A percentile compares a stretch with the other conserved stretches of the same genome.
These are phyloP conservation scores for Onychomys arenicola DNA, from an alignment of 2,797 vertebrate genomes.

Conservation along the genomic window DNA sequence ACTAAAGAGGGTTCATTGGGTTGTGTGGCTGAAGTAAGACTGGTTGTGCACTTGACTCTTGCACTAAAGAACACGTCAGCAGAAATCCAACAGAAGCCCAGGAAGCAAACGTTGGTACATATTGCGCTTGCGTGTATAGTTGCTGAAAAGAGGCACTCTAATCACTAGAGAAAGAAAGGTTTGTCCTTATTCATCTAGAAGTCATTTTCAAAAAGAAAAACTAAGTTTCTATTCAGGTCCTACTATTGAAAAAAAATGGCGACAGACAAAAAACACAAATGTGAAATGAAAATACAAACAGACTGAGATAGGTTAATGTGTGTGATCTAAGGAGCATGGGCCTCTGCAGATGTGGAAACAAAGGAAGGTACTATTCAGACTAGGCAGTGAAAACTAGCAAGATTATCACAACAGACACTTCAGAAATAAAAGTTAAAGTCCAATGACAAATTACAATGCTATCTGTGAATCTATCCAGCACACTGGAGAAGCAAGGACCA, in stretches of 20 bases:
- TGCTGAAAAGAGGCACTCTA: neutral
- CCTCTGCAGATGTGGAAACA: neutral
- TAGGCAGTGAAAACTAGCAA: neutral
- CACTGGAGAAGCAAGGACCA: rapidly evolving
- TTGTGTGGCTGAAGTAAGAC: neutral
- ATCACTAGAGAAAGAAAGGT: neutral
- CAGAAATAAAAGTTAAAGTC: neutral
- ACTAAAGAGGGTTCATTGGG: neutral
- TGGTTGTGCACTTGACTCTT: neutral
- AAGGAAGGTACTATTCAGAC: neutral
- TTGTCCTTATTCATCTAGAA: neutral
- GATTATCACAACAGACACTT: neutral
- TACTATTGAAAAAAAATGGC: neutral
- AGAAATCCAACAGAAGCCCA: neutral
- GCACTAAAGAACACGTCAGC: rapidly evolving
- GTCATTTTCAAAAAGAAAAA: neutral
- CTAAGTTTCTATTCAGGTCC: neutral
- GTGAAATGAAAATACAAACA: neutral
- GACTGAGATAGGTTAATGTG: neutral
- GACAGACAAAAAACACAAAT: neutral
- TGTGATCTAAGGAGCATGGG: neutral
- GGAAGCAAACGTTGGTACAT: rapidly evolving
- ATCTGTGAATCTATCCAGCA: neutral
- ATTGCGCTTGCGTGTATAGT: neutral
- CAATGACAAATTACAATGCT: neutral